Evolutionary conservation across 2,113 vertebrate genomes (phyloP), one percentile per base, ranked within the genome.

Genomic region (Laterallus jamaicensis): DNA sequence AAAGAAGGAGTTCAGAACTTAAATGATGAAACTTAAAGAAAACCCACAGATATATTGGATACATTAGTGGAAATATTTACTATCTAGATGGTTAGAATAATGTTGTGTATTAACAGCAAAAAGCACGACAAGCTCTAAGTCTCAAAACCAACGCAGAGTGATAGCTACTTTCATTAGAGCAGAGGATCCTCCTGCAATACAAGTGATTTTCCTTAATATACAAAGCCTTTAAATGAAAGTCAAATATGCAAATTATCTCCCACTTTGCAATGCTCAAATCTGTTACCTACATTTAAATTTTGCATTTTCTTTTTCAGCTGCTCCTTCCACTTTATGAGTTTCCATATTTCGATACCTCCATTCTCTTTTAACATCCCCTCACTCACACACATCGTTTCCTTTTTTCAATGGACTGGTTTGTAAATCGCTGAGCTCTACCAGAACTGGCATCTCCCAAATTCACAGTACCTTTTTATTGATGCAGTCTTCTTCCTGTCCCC

Each of bases 151-250:
- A 21, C 3, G 31, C 37, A 93, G 59, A 95, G 66, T 1, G 32
- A 58, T 5, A 76, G 40, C 67, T 88, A 39, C 19, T 95, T 28
- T 31, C 56, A 47, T 56, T 16, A 68, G 35, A 77, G 40, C 28
- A 52, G 26, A 35, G 2, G 2, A 80, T 15, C 11, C 14, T 37
- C 42, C 15, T 1, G 0, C 5, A 62, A 68, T 10, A 37, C 8
- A 14, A 11, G 55, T 49, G 5, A 25, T 49, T 89, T 67, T 70
- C 66, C 28, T 76, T 37, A 66, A 82, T 7, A 47, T 4, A 40
- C 28, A 82, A 31, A 83, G 24, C 19, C 52, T 70, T 91, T 67
- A n/a, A 11, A 40, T 15, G 69, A 0, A 83, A 82, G 35, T 60
- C 14, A 88, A 80, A 73, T 9, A 58, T 2, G 11, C 15, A 82